A percentile compares a stretch with the other conserved stretches of the same genome.
phyloP scores from a whole-genome alignment of 2,888 invertebrate species.

The Drosophila pseudotalamancana region DNA sequence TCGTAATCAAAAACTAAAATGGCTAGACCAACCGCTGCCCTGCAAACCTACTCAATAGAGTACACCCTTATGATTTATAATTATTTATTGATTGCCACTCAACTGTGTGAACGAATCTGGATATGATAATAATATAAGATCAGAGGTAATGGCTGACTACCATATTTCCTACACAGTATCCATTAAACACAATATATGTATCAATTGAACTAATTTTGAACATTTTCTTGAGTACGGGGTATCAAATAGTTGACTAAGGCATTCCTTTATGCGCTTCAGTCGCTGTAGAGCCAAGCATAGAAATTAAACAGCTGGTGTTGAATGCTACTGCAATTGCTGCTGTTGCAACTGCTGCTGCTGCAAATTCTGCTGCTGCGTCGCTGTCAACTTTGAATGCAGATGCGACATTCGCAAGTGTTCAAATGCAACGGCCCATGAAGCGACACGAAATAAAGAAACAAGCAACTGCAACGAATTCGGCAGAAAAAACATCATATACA shows the following conservation, averaged over 20 bases:
- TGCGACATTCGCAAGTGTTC: slow-evolving; percentile 65
- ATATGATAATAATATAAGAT: no score
- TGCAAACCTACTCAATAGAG: no score
- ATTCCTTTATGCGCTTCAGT: not conserved
- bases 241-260: not conserved
- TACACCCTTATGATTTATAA: no score
- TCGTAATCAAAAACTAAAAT: slow-evolving; percentile 1
- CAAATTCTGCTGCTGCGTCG: not conserved
- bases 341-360: not conserved
- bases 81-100: no score
- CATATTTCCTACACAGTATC: no score
- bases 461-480: slow-evolving; percentile 44
- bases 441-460: slow-evolving; percentile 52
- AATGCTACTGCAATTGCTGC: not conserved
- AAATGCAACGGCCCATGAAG: slow-evolving; percentile 71
- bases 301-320: slow-evolving; percentile 40
- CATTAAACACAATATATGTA: no score
- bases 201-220: no score
- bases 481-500: slow-evolving; percentile 16
- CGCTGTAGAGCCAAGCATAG: slow-evolving; percentile 10
- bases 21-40: no score
- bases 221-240: not conserved
- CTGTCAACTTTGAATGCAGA: slow-evolving; percentile 44
- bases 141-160: no score
- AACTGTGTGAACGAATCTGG: no score